Conservation (phyloP, 2,113 vertebrate genomes). For the Falcunculus frontatus region DNA sequence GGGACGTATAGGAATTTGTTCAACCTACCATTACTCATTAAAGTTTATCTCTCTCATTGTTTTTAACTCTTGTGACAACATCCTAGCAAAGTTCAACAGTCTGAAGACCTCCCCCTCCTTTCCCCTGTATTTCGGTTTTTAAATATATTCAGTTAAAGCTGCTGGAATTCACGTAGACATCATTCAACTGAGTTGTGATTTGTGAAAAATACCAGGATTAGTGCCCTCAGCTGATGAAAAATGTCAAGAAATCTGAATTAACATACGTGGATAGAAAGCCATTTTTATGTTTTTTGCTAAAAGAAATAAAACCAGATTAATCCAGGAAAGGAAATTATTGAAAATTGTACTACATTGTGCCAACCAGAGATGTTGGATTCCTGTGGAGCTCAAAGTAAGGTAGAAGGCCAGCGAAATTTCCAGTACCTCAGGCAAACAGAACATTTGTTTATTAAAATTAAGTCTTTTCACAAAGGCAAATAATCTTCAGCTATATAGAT, state of each 20-base stretch:
- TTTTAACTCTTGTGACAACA: background rate
- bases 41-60: background rate
- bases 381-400: background rate
- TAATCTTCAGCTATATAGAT: background rate
- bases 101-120: accelerated
- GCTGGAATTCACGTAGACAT: background rate
- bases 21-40: background rate
- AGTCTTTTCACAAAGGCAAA: background rate
- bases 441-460: background rate
- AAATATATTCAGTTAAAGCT: background rate
- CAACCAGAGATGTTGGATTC: background rate
- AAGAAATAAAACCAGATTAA: background rate
- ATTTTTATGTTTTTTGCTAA: background rate
- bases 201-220: background rate
- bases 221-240: background rate
- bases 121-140: background rate
- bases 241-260: background rate
- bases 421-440: background rate
- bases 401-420: background rate
- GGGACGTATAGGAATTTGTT: background rate
- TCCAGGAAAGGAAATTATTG: background rate
- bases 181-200: background rate
- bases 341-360: background rate
- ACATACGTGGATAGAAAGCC: background rate
- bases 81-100: background rate